These are phyloP conservation scores for Rhinatrema bivittatum DNA, from an alignment of 2,797 vertebrate species.

Conservation along the genomic window DNA sequence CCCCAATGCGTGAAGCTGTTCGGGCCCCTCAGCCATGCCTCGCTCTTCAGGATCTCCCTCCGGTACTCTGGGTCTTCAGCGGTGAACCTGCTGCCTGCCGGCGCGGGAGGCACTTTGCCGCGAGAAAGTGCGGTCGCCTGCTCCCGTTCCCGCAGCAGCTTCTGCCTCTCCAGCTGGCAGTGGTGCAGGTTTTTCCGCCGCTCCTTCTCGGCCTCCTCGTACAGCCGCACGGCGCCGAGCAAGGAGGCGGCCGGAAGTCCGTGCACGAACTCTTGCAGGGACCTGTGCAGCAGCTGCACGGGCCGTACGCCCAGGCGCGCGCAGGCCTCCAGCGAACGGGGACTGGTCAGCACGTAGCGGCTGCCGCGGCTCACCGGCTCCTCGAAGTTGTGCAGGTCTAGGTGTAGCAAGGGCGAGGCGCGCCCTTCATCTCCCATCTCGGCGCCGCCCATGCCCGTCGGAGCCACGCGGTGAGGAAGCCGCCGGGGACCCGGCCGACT, in stretches of 20 bases:
- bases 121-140: no score
- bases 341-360: conserved; percentile 37
- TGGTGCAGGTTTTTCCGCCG: conserved; percentile 34
- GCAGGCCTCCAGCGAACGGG: conserved; percentile 39
- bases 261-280: conserved; percentile 40
- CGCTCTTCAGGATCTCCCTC: no score
- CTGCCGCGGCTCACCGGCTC: conserved; percentile 20
- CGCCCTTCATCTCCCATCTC: conserved; percentile 37
- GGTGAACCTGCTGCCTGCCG: no score
- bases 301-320: conserved; percentile 42
- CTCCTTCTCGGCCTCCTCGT: conserved; percentile 53
- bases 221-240: conserved; percentile 37
- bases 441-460: background rate
- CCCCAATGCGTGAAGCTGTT: background rate
- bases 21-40: conserved; percentile 1
- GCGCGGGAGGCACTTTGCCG: no score
- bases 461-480: background rate
- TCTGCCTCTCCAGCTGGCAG: conserved; percentile 46
- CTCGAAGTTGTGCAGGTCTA: conserved; percentile 47
- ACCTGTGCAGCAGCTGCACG: conserved; percentile 48
- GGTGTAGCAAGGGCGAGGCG: conserved; percentile 14
- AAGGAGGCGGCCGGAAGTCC: conserved; percentile 25
- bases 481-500: no score
- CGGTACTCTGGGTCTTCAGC: no score
- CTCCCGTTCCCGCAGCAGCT: conserved; percentile 29